Evolutionary conservation across 2,113 vertebrate genomes (phyloP).

Genomic region (Hystrix brachyura): DNA sequence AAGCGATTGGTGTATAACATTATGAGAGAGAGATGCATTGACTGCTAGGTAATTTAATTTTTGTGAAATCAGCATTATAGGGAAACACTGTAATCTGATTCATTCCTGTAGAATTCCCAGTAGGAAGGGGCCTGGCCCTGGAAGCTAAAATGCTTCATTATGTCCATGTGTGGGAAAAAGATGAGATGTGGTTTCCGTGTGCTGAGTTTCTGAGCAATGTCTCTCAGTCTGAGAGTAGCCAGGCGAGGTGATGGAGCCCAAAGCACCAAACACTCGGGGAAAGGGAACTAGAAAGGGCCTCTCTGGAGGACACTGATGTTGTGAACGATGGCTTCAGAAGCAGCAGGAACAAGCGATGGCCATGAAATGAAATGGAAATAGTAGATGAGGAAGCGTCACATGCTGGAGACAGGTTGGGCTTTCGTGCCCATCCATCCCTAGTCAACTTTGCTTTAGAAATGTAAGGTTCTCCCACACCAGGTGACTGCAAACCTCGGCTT

Average conservation of each 20-base stretch:
- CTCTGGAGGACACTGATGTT: slow-evolving; percentile 13
- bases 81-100: slow-evolving; percentile 80
- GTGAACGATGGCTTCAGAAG: slow-evolving; percentile 31
- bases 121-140: slow-evolving; percentile 48
- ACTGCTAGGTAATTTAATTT: slow-evolving; percentile 79
- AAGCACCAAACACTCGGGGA: not conserved
- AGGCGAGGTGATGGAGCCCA: slow-evolving; percentile 54
- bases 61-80: slow-evolving; percentile 75
- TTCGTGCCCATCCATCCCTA: not conserved
- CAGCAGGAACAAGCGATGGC: not conserved
- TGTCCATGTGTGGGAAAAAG: slow-evolving; percentile 64
- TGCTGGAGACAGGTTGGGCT: slow-evolving; percentile 44
- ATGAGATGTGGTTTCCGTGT: slow-evolving; percentile 71
- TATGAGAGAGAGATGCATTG: slow-evolving; percentile 69
- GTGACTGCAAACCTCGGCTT: slow-evolving; percentile 77
- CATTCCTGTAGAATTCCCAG: slow-evolving; percentile 69
- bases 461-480: slow-evolving; percentile 52
- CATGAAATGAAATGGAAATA: slow-evolving; percentile 29
- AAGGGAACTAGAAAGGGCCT: not conserved
- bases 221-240: slow-evolving; percentile 59
- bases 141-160: slow-evolving; percentile 77
- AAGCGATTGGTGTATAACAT: slow-evolving; percentile 61
- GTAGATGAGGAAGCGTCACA: slow-evolving; percentile 16
- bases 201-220: slow-evolving; percentile 62
- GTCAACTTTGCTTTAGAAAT: slow-evolving; percentile 66